Evolutionary conservation across 2,888 invertebrate species (phyloP), one percentile per base, ranked within the genome.

Genomic region (Himalopsyche tibetana): DNA sequence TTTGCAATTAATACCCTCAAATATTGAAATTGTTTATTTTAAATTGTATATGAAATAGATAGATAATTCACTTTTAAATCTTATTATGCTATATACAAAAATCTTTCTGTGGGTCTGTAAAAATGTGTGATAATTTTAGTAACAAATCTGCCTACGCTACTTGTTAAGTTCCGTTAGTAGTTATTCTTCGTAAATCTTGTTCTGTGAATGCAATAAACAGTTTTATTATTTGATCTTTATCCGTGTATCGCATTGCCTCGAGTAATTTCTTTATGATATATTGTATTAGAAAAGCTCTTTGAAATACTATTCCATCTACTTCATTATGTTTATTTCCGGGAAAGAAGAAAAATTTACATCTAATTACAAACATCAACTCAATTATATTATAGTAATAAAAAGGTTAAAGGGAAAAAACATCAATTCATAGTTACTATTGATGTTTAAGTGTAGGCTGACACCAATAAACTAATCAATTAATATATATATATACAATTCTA

Each of bases 161-260:
- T 28, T 9, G 19, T 19, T 19, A 63, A 6, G 19, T 63, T 63
- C 63, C 63, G 63, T 63, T 63, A 63, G 19, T 63, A 19, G 19
- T 63, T 56, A 56, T 56, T 63, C 19, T 63, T 63, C 63, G 63
- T 63, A 63, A 63, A 56, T 56, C n/a, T 56, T 9, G n/a, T 4
- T 56, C 17, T 56, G 56, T 56, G n/a, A 56, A 56, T 56, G 56
- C 56, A 56, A 63, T 63, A 63, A 63, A 63, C 63, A 63, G 63
- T 63, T 63, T 63, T 63, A 63, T 63, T 63, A 63, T 63, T n/a
- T 11, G 63, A 63, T 19, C 63, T 63, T n/a, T 63, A 63, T 63
- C 63, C 19, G 63, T 6, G 63, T 63, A 63, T 63, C 63, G 63
- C 63, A n/a, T 63, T 19, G 63, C 63, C 63, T 63, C 19, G 63